Conservation (phyloP, 2,113 vertebrate genomes). For the Chunga burmeisteri region DNA sequence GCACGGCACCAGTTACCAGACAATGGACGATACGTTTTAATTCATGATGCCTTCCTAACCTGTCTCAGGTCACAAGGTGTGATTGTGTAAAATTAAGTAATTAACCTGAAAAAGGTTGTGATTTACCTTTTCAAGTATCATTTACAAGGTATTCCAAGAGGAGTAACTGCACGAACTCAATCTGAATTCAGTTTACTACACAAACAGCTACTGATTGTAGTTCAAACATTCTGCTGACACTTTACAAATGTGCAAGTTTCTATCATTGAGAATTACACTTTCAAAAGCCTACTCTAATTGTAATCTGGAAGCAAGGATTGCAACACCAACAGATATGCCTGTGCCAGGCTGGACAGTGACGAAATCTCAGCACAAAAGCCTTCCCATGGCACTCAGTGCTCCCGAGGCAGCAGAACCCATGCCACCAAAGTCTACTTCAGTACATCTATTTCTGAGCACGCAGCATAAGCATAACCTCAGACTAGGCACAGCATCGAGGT, state of each 20-base stretch:
- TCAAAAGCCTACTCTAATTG: background rate
- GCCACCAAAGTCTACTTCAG: background rate
- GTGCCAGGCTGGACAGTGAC: background rate
- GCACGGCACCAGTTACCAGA: background rate
- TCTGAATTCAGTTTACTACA: background rate
- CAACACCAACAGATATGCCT: background rate
- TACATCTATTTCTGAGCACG: background rate
- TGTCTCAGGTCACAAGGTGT: background rate
- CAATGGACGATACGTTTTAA: background rate
- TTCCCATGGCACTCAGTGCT: background rate
- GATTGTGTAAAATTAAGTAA: background rate
- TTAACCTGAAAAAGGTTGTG: background rate
- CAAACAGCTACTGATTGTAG: background rate
- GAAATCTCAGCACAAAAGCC: background rate
- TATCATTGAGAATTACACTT: background rate
- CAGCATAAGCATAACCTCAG: background rate
- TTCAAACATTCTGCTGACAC: background rate
- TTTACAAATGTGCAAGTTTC: background rate
- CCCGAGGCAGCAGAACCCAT: background rate
- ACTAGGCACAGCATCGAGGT: background rate
- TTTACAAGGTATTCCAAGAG: background rate
- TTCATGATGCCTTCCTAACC: background rate
- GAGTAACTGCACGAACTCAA: background rate
- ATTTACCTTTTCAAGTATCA: background rate
- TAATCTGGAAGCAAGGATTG: background rate